These are phyloP conservation scores for Endomychus coccineus DNA, from an alignment of 2,888 invertebrate genomes.

Conservation along the genomic window DNA sequence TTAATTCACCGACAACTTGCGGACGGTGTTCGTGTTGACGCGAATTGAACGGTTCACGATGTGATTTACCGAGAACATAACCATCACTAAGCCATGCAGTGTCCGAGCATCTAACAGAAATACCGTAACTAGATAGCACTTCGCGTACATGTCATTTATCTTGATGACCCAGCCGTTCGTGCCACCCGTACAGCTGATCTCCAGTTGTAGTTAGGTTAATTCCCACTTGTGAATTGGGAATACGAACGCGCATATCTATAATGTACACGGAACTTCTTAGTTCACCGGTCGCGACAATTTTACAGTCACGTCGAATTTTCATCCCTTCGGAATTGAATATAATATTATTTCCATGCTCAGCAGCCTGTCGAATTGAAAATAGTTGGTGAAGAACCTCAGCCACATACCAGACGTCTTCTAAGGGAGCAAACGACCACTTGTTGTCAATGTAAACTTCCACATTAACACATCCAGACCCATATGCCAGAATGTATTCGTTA, in stretches of 20 bases:
- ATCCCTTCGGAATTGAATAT: constrained; percentile 19
- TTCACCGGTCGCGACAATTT: constrained; percentile 19
- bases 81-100: constrained; percentile 17
- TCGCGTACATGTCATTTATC: constrained; percentile 25
- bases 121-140: constrained; percentile 19
- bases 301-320: constrained; percentile 14
- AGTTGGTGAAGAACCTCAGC: too few relatives aligned
- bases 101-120: constrained; percentile 19
- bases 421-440: too few relatives aligned
- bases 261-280: constrained; percentile 17
- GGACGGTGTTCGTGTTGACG: constrained; percentile 17
- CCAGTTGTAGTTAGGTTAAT: constrained; percentile 19
- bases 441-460: too few relatives aligned
- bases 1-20: constrained; percentile 19
- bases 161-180: constrained; percentile 23
- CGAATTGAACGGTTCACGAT: constrained; percentile 14
- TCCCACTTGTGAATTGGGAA: constrained; percentile 14
- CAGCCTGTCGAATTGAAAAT: too few relatives aligned
- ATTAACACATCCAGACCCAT: too few relatives aligned
- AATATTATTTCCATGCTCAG: too few relatives aligned
- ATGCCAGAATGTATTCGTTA: too few relatives aligned
- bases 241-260: constrained; percentile 20
- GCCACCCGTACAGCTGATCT: constrained; percentile 24
- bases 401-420: too few relatives aligned
- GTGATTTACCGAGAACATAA: constrained; percentile 15